Evolutionary conservation across 2,797 vertebrate species (phyloP).

Genomic region (Girardinus metallicus): DNA sequence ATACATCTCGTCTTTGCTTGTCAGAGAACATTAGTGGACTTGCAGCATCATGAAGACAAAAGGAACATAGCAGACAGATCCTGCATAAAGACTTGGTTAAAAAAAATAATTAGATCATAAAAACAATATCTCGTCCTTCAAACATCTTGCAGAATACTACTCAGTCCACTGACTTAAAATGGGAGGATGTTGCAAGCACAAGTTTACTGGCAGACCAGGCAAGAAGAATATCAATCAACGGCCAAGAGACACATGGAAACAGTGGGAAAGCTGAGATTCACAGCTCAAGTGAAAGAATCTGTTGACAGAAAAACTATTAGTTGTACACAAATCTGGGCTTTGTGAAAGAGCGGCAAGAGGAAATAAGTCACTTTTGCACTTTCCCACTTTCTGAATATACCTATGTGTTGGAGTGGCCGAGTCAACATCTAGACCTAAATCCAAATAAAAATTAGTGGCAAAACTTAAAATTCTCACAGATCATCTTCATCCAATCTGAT

Average conservation of each 20-base stretch:
- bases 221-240: not conserved
- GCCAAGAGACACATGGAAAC: not conserved
- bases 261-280: not conserved
- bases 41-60: not conserved
- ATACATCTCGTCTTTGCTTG: not conserved
- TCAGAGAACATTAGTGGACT: not conserved
- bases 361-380: not conserved
- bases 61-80: not conserved
- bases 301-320: not conserved
- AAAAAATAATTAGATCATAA: not conserved
- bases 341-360: not conserved
- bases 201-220: not conserved
- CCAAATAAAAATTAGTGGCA: not conserved
- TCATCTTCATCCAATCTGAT: not conserved
- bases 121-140: not conserved
- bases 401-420: not conserved
- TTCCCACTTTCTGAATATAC: not conserved
- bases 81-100: not conserved
- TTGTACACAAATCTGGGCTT: constrained; percentile 1
- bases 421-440: not conserved
- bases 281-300: not conserved
- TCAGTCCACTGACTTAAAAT: not conserved
- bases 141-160: not conserved
- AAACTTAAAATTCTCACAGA: not conserved
- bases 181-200: not conserved